These are phyloP conservation scores for Rhizomys pruinosus DNA, from an alignment of 2,113 vertebrate species.

Conservation along the genomic window DNA sequence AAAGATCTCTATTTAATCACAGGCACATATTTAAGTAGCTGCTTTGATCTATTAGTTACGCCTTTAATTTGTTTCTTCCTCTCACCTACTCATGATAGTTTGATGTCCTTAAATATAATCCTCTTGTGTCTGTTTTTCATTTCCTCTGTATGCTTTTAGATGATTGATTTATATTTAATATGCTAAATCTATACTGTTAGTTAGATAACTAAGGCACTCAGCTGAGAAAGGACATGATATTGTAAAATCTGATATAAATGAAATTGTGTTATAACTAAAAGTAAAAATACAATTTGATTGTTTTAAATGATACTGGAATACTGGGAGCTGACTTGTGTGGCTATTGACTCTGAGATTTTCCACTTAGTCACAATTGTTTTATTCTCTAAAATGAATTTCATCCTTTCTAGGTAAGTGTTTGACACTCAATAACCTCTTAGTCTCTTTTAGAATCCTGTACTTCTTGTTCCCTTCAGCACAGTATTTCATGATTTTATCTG, in stretches of 20 bases:
- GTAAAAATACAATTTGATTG: conserved; percentile 10
- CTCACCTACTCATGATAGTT: background rate
- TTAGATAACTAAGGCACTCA: background rate
- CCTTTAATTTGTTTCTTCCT: conserved; percentile 22
- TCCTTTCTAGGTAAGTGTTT: conserved; percentile 36
- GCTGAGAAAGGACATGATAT: background rate
- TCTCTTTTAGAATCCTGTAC: conserved; percentile 35
- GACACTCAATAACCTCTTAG: conserved; percentile 36
- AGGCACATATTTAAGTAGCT: background rate
- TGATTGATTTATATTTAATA: conserved; percentile 52
- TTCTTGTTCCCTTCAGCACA: conserved; percentile 25
- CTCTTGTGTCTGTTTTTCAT: conserved; percentile 40
- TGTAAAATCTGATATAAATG: conserved; percentile 34
- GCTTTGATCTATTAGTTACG: no score
- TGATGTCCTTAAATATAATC: conserved; percentile 45
- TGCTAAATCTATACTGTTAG: conserved; percentile 13
- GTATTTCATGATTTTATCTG: conserved; percentile 45
- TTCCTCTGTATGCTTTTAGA: conserved; percentile 5
- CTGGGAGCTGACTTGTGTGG: background rate
- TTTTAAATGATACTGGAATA: conserved; percentile 55
- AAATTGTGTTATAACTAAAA: conserved; percentile 19
- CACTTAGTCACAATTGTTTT: conserved; percentile 16
- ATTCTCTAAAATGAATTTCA: conserved; percentile 46
- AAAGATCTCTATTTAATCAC: background rate
- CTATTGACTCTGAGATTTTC: background rate